Evolutionary conservation across 2,797 vertebrate species (phyloP).

Genomic region (Pristis pectinata): DNA sequence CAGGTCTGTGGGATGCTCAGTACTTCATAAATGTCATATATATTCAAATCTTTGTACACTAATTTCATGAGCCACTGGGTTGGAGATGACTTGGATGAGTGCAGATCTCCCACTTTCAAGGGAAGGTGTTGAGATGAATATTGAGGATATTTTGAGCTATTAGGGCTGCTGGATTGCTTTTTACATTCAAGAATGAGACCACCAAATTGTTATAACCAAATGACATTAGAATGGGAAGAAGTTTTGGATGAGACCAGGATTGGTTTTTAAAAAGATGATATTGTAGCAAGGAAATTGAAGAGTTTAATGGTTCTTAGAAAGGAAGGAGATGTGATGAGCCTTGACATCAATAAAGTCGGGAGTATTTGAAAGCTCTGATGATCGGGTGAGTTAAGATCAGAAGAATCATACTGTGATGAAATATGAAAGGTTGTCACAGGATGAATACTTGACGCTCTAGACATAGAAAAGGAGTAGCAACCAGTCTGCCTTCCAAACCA

Average conservation of each 20-base stretch:
- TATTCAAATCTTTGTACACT: constrained; percentile 19
- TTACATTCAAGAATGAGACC: neutral
- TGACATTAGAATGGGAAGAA: neutral
- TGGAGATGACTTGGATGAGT: neutral
- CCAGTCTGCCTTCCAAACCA: neutral
- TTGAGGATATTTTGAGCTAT: neutral
- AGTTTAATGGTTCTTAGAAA: neutral
- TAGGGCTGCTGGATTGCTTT: neutral
- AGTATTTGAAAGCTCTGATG: neutral
- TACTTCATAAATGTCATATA: constrained; percentile 17
- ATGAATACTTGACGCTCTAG: neutral
- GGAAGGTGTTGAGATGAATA: neutral
- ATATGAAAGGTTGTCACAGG: neutral
- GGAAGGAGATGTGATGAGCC: neutral
- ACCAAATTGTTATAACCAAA: neutral
- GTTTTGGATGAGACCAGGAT: neutral
- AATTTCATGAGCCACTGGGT: neutral
- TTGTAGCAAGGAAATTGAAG: neutral
- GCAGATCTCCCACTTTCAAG: neutral
- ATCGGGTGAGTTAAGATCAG: neutral
- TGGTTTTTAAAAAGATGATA: neutral
- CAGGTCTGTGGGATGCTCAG: neutral
- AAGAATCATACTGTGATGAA: neutral
- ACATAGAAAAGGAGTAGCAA: neutral
- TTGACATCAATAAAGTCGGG: neutral